These are phyloP conservation scores for Acrossocheilus wenchowensis DNA, from an alignment of 2,797 vertebrate genomes.

Conservation along the genomic window DNA sequence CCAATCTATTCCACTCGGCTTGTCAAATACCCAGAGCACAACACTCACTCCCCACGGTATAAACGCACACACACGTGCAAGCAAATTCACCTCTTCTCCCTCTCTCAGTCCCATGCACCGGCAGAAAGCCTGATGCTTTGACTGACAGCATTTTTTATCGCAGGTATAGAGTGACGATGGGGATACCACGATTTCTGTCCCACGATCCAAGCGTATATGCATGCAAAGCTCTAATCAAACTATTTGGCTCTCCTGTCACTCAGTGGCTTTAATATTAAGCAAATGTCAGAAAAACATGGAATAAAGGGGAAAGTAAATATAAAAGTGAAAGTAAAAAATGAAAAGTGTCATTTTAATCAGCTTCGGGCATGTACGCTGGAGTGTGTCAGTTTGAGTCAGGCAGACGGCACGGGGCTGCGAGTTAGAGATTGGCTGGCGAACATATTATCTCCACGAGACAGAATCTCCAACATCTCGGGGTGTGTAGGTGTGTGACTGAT, in stretches of 20 bases:
- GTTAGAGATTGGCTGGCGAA: conserved; percentile 56
- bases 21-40: conserved; percentile 51
- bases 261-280: conserved; percentile 35
- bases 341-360: conserved; percentile 58
- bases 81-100: conserved; percentile 5
- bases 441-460: conserved; percentile 58
- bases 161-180: conserved; percentile 17
- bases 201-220: background rate
- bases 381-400: conserved; percentile 56
- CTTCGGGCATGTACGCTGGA: conserved; percentile 44
- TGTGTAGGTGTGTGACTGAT: conserved; percentile 50
- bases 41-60: conserved; percentile 45
- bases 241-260: conserved; percentile 36
- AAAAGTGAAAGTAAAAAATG: conserved; percentile 45
- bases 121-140: conserved; percentile 15
- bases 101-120: background rate
- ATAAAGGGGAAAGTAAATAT: conserved; percentile 38
- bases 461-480: conserved; percentile 55
- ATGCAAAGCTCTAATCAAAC: conserved; percentile 1
- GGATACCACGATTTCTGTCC: conserved; percentile 28
- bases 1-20: conserved; percentile 56
- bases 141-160: conserved; percentile 28
- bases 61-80: background rate
- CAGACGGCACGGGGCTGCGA: conserved; percentile 44
- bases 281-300: conserved; percentile 29